Conservation (phyloP, 2,113 vertebrate species). For the Dicrurus megarhynchus region DNA sequence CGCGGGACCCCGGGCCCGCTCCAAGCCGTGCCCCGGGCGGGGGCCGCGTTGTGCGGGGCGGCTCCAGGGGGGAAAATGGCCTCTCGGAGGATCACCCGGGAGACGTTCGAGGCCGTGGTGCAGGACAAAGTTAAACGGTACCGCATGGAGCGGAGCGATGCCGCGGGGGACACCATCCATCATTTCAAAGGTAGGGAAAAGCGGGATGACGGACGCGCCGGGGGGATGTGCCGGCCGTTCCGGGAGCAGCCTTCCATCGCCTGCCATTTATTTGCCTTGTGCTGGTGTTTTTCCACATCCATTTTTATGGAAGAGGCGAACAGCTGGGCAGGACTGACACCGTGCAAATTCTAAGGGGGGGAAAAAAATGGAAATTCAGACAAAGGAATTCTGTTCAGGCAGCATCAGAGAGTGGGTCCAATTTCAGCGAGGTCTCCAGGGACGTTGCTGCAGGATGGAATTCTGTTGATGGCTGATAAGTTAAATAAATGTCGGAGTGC, state of each 20-base stretch:
- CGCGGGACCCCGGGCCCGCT: neutral
- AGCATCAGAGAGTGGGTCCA: neutral
- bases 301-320: neutral
- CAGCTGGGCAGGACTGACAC: neutral
- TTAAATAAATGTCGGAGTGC: neutral
- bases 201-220: neutral
- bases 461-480: neutral
- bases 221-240: neutral
- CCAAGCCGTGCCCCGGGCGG: neutral
- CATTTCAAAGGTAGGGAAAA: conserved; percentile 58
- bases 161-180: conserved; percentile 28
- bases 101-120: conserved; percentile 70
- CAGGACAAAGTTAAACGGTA: conserved; percentile 72
- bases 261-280: neutral
- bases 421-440: neutral
- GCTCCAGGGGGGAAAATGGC: conserved; percentile 58
- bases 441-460: neutral
- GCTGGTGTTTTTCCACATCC: neutral
- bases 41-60: neutral
- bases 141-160: conserved; percentile 55
- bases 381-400: conserved; percentile 27
- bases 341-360: neutral
- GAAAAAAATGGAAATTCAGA: neutral
- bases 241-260: neutral
- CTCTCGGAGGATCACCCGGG: conserved; percentile 68